Percentiles rank a stretch among this genome's conserved stretches.
These are phyloP conservation scores for Pseudomyrmex sp. DNA, from an alignment of 1,140 invertebrate genomes.

Conservation along the genomic window DNA sequence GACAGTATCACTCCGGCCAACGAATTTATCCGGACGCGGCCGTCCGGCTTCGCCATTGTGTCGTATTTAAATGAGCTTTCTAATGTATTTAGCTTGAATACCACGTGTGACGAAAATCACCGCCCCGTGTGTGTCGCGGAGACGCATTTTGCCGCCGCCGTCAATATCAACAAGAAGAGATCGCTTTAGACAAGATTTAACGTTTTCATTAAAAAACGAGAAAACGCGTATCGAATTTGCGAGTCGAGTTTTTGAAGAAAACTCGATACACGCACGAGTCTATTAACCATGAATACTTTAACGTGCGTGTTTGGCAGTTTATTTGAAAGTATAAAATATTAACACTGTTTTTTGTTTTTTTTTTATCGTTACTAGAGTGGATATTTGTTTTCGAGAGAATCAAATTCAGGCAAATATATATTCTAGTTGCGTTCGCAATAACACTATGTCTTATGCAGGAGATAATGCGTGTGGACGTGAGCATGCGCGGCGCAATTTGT, in stretches of 20 bases:
- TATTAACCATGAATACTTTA: no score
- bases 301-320: no score
- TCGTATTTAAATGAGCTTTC: constrained; percentile 83
- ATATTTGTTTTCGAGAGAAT: neutral
- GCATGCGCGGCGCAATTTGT: constrained; percentile 59
- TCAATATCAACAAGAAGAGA: constrained; percentile 47
- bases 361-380: no score
- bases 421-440: neutral
- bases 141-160: constrained; percentile 73
- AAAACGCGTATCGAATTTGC: neutral
- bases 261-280: no score
- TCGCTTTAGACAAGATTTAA: constrained; percentile 24
- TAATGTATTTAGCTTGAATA: constrained; percentile 79
- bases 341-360: no score
- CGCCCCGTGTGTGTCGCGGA: constrained; percentile 67
- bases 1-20: constrained; percentile 72
- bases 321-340: neutral
- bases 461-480: constrained; percentile 35
- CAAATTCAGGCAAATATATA: constrained; percentile 8
- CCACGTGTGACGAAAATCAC: constrained; percentile 59
- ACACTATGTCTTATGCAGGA: constrained; percentile 41
- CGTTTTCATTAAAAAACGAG: neutral
- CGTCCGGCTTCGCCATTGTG: constrained; percentile 73
- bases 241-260: no score
- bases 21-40: constrained; percentile 70